These are phyloP conservation scores for Holotrichia oblita DNA, from an alignment of 1,140 invertebrate genomes.

Conservation along the genomic window DNA sequence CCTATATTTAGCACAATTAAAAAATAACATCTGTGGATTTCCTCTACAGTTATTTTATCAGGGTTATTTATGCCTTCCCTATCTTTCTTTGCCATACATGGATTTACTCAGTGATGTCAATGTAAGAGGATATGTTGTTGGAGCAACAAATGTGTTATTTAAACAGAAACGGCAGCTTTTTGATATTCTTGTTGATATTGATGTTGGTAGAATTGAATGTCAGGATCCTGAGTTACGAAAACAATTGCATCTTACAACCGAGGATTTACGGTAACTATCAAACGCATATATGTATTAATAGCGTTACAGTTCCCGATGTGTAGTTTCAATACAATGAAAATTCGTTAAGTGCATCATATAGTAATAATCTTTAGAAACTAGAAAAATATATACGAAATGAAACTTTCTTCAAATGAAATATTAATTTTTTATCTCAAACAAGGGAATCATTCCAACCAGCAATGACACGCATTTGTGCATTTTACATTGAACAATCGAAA, in stretches of 20 bases:
- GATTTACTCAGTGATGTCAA: slow-evolving; percentile 90
- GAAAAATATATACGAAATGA: too few species aligned
- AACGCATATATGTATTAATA: not conserved
- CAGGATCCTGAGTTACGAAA: slow-evolving; percentile 84
- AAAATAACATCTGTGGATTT: slow-evolving; percentile 82
- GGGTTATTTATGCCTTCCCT: slow-evolving; percentile 95
- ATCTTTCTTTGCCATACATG: slow-evolving; percentile 94
- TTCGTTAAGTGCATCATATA: too few species aligned
- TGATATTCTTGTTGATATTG: slow-evolving; percentile 93
- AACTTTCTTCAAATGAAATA: too few species aligned
- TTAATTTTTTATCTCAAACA: too few species aligned
- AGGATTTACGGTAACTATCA: slow-evolving; percentile 73
- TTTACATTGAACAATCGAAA: too few species aligned
- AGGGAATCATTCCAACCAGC: too few species aligned
- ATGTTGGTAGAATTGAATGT: slow-evolving; percentile 88
- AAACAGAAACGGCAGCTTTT: slow-evolving; percentile 93
- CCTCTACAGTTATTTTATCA: slow-evolving; percentile 90
- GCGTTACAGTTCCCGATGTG: not conserved
- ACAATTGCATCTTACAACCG: slow-evolving; percentile 88
- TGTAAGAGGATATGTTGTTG: slow-evolving; percentile 92
- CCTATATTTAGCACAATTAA: slow-evolving; percentile 62
- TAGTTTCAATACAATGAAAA: too few species aligned
- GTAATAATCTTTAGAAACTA: too few species aligned
- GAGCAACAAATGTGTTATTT: slow-evolving; percentile 97
- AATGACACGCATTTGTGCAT: too few species aligned